These are phyloP conservation scores for Numida meleagris DNA, from an alignment of 2,113 vertebrate genomes.

Conservation along the genomic window DNA sequence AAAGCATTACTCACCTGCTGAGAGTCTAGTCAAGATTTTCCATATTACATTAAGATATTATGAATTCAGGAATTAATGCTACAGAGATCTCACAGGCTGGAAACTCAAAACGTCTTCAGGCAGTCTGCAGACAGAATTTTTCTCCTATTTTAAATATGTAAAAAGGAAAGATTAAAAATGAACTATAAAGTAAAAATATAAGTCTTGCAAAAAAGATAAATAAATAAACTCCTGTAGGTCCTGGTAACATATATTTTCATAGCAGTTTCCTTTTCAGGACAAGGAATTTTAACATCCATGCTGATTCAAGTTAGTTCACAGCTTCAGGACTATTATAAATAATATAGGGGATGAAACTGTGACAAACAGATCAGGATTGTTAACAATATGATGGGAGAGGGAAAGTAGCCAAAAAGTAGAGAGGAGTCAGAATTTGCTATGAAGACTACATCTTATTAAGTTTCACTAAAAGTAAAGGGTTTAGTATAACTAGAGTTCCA, in stretches of 20 bases:
- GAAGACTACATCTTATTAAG: neutral
- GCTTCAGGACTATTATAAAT: neutral
- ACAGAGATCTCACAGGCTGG: neutral
- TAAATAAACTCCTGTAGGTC: neutral
- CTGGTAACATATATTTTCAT: neutral
- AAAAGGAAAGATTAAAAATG: neutral
- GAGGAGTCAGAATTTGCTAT: neutral
- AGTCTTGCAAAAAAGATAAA: neutral
- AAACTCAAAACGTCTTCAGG: neutral
- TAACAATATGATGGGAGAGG: neutral
- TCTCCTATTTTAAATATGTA: neutral
- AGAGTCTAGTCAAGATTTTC: neutral
- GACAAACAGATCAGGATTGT: neutral
- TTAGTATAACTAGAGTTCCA: neutral
- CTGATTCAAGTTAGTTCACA: neutral
- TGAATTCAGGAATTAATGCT: neutral
- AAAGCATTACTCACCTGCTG: neutral
- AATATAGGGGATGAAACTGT: neutral
- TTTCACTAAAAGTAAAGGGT: rapidly evolving
- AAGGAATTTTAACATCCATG: neutral
- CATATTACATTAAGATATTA: neutral
- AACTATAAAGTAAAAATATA: neutral
- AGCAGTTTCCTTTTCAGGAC: neutral
- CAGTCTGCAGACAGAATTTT: neutral
- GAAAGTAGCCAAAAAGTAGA: neutral